phyloP scores from a whole-genome alignment of 2,888 invertebrate genomes.

The Ptychoptera contaminata region DNA sequence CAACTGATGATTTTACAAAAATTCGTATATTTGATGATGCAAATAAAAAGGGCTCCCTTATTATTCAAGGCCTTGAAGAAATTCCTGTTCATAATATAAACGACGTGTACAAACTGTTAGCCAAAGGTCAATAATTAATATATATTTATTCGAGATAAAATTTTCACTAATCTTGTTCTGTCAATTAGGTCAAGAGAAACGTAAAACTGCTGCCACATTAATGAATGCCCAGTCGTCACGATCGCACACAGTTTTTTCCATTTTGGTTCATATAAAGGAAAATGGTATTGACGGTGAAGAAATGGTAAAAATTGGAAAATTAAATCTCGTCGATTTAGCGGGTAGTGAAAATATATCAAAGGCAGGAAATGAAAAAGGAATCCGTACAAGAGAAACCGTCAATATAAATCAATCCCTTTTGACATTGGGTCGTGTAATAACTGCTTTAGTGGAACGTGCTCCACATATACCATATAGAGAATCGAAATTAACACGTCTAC shows the following conservation, averaged over 20 bases:
- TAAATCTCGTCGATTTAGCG: constrained; percentile 95
- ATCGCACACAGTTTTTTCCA: constrained; percentile 91
- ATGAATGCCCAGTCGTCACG: constrained; percentile 93
- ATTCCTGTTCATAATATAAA: constrained; percentile 75
- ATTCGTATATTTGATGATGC: constrained; percentile 62
- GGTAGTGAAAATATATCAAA: constrained; percentile 96
- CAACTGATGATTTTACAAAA: constrained; percentile 57
- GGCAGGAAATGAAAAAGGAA: constrained; percentile 82
- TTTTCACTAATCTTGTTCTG: too few relatives aligned
- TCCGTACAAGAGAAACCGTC: constrained; percentile 78
- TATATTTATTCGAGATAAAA: too few relatives aligned
- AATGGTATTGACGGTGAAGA: constrained; percentile 80
- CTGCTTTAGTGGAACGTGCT: constrained; percentile 78
- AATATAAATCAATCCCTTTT: constrained; percentile 92
- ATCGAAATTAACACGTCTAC: constrained; percentile 85
- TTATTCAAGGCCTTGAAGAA: constrained; percentile 84
- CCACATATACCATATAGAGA: constrained; percentile 94
- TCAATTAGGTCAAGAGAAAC: constrained; percentile 63
- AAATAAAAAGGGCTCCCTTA: constrained; percentile 71
- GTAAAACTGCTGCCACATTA: constrained; percentile 81
- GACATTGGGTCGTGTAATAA: constrained; percentile 90
- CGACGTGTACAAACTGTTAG: constrained; percentile 76
- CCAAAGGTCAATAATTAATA: too few relatives aligned
- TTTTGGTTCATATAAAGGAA: constrained; percentile 85
- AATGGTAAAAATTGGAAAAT: constrained; percentile 82